These are phyloP conservation scores for Myzus persicae DNA, from an alignment of 1,140 invertebrate genomes.

Conservation along the genomic window DNA sequence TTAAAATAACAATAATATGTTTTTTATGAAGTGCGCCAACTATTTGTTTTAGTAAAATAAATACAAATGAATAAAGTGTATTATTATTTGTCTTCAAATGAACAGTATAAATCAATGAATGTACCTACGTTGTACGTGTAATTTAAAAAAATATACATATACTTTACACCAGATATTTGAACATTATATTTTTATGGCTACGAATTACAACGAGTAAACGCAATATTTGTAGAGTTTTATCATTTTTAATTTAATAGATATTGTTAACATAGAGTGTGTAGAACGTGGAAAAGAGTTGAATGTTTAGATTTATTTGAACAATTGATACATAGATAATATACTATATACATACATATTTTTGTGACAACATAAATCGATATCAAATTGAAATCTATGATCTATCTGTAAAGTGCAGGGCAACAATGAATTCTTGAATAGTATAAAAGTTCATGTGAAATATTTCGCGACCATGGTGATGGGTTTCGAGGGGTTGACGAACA, in stretches of 20 bases:
- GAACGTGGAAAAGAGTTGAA: too few species aligned
- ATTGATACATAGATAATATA: too few species aligned
- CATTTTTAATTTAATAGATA: background rate
- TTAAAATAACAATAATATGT: background rate
- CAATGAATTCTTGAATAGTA: background rate
- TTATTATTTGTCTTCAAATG: background rate
- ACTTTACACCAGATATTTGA: background rate
- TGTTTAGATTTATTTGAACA: too few species aligned
- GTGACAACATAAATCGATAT: too few species aligned
- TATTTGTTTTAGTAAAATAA: background rate
- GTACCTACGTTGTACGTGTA: background rate
- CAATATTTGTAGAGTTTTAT: background rate
- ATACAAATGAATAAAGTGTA: background rate
- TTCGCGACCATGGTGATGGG: background rate
- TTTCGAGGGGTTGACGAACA: background rate
- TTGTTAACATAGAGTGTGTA: background rate
- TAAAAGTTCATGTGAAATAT: background rate
- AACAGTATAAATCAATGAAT: background rate
- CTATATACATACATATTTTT: too few species aligned
- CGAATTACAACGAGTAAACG: background rate
- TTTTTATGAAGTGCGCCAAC: background rate
- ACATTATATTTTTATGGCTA: background rate
- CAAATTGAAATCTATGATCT: background rate
- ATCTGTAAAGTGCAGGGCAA: background rate
- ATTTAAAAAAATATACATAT: background rate